Base-by-base conservation (phyloP, 1,140 invertebrate genomes). In the Eupeodes corollae region DNA sequence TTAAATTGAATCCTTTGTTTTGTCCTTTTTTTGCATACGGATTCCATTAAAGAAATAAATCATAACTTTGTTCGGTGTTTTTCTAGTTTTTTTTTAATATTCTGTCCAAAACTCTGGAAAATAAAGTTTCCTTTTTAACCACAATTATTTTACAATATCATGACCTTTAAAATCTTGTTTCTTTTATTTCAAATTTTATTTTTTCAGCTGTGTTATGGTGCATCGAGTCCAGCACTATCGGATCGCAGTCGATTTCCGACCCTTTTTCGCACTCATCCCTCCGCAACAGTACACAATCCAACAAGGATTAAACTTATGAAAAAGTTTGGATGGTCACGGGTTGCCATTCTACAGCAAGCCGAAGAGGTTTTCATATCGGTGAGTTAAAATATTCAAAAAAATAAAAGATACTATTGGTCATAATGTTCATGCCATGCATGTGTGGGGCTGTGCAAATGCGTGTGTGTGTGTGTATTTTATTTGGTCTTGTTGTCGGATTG, bases 281-380 rank as follows among this genome's bases (percentile, higher is more conserved):
- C 95, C 10, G 96, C 95, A 1, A 99, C 95, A 0, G 92, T 99
- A 14, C 94, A 99, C 70, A 99, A 99, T 73, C 97, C 97, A 1
- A 98, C 95, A 1, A 75, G 96, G 54, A 91, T 99, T 43, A 94
- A 91, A 68, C 74, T 99, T 13, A 89, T 99, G 77, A 82, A 98
- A 69, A 93, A 91, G 62, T 99, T 96, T 65, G 86, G 86, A 13
- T 99, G 96, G 96, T 92, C 87, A 14, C 75, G 90, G 37, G 91
- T 99, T 26, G 94, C 95, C 16, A 98, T 98, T 53, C 71, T 99
- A 33, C 93, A 98, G 61, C 92, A 98, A 71, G 94, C 94, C 1
- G 94, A 99, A 72, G 97, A 99, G 78, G 91, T 99, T 5, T 99
- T 99, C 70, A 96, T 95, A 65, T 98, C 95, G 54, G 91, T 94